These are phyloP conservation scores for Barypeithes pellucidus DNA, from an alignment of 2,888 invertebrate genomes.

Conservation along the genomic window DNA sequence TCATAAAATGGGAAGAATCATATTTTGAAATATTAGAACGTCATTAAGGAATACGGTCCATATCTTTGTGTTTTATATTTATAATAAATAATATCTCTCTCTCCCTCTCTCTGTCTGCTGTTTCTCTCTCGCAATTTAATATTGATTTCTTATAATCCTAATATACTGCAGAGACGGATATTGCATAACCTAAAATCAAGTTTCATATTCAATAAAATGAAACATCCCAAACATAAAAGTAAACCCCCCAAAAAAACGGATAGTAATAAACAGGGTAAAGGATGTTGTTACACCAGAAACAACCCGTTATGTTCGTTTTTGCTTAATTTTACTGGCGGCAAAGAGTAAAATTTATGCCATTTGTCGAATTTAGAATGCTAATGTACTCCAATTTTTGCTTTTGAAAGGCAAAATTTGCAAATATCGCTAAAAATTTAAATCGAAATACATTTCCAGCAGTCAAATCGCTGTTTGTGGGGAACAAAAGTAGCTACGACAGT, in stretches of 20 bases:
- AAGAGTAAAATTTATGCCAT: conserved; percentile 30
- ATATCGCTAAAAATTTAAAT: conserved; percentile 26
- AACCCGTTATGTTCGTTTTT: conserved; percentile 22
- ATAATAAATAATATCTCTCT: too few relatives aligned
- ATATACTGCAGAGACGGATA: too few relatives aligned
- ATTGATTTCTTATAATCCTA: too few relatives aligned
- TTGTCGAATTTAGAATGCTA: conserved; percentile 33
- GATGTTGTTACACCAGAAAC: conserved; percentile 17
- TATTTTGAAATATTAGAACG: too few relatives aligned
- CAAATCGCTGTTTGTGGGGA: conserved; percentile 12
- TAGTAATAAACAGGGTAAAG: conserved; percentile 15
- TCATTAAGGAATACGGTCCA: too few relatives aligned
- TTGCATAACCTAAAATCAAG: background rate
- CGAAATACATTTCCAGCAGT: conserved; percentile 22
- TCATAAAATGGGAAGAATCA: too few relatives aligned
- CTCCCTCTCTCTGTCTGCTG: too few relatives aligned
- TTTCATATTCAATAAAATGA: background rate
- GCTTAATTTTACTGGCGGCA: conserved; percentile 17
- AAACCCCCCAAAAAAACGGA: background rate
- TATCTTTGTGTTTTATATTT: too few relatives aligned
- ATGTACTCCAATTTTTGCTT: conserved; percentile 30
- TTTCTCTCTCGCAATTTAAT: too few relatives aligned
- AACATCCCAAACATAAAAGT: conserved; percentile 10
- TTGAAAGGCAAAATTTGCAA: conserved; percentile 29
- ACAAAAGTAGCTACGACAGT: background rate